Conservation (phyloP, 1,140 invertebrate genomes). For the Zaprionus africanus region DNA sequence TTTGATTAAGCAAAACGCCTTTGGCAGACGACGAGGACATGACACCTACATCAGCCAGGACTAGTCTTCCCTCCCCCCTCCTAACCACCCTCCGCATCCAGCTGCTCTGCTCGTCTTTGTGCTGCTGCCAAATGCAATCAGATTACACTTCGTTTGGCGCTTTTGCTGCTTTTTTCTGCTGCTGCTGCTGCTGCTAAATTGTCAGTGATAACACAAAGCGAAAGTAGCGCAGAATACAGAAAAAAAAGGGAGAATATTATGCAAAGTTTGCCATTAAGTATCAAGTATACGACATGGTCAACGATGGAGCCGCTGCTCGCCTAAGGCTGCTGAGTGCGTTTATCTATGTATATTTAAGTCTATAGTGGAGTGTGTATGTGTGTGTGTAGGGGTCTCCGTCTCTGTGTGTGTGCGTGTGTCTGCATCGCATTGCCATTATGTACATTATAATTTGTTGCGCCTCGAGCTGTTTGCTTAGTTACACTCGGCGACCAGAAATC, state of each 20-base stretch:
- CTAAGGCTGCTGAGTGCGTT: constrained; percentile 49
- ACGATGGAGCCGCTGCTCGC: constrained; percentile 39
- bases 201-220: constrained; percentile 60
- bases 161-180: constrained; percentile 11
- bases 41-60: constrained; percentile 36
- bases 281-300: constrained; percentile 62
- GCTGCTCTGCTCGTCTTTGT: constrained; percentile 43
- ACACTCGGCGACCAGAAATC: constrained; percentile 53
- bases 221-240: constrained; percentile 38
- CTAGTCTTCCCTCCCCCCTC: not conserved
- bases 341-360: constrained; percentile 48
- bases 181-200: constrained; percentile 56
- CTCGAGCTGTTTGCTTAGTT: constrained; percentile 68
- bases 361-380: constrained; percentile 21
- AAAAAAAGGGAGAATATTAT: constrained; percentile 47
- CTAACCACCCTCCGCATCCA: not conserved
- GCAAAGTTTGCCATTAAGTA: constrained; percentile 63
- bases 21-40: constrained; percentile 64
- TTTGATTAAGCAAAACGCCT: constrained; percentile 72
- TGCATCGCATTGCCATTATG: constrained; percentile 55
- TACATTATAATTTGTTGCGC: constrained; percentile 75
- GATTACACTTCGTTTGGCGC: constrained; percentile 69
- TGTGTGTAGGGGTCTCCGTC: not conserved
- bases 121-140: constrained; percentile 74
- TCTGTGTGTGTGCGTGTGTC: constrained; percentile 28